Conservation (phyloP, 2,113 vertebrate species). For the Myanophis thanlyinensis region DNA sequence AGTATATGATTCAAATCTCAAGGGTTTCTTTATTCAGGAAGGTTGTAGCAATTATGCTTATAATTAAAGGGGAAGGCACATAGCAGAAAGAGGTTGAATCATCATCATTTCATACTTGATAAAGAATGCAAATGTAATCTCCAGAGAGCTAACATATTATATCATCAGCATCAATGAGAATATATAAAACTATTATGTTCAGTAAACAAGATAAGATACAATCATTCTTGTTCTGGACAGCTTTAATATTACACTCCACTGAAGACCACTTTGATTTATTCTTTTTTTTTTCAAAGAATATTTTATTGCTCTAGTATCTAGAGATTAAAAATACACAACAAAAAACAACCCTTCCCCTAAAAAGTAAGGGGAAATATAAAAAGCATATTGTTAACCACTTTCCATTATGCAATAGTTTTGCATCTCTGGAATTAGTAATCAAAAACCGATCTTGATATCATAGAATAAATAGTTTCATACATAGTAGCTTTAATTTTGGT, state of each 20-base stretch:
- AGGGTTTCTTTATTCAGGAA: neutral
- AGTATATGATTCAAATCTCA: constrained; percentile 14
- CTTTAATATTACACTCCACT: neutral
- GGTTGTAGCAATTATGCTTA: neutral
- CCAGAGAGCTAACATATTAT: neutral
- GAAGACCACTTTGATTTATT: neutral
- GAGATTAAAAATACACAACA: neutral
- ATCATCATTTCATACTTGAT: constrained; percentile 6
- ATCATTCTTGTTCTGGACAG: neutral
- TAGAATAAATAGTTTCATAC: neutral
- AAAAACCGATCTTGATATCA: neutral
- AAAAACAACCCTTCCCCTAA: neutral
- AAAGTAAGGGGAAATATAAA: neutral
- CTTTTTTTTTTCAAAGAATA: neutral
- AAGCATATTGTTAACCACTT: neutral
- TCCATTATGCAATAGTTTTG: neutral
- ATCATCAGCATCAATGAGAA: neutral
- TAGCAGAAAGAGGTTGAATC: neutral
- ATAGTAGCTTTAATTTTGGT: neutral
- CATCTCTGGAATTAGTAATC: neutral
- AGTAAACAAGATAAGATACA: neutral
- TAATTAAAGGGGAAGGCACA: constrained; percentile 11
- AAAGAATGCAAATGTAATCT: constrained; percentile 10
- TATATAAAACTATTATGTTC: neutral
- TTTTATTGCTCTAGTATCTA: neutral